Evolutionary conservation across 2,113 vertebrate genomes (phyloP).

Genomic region (Corvus cornix): DNA sequence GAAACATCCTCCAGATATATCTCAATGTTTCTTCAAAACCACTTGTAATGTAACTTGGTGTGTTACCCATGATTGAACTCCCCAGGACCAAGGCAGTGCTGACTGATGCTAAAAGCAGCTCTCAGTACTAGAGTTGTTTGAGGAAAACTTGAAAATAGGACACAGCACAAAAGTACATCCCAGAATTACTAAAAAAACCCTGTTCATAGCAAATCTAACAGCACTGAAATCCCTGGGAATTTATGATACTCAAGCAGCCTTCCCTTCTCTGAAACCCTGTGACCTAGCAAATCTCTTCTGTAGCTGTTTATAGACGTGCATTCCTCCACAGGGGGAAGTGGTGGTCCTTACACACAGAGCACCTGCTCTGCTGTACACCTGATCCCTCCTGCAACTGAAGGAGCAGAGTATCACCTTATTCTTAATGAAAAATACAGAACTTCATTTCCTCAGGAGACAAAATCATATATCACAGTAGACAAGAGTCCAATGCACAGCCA

Average conservation of each 20-base stretch:
- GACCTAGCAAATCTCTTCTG: slow-evolving; percentile 35
- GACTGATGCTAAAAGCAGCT: background rate
- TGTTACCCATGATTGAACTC: background rate
- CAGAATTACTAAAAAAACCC: background rate
- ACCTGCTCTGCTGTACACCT: slow-evolving; percentile 65
- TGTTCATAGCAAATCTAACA: background rate
- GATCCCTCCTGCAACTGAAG: slow-evolving; percentile 44
- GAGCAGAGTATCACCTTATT: slow-evolving; percentile 42
- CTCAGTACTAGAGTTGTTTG: background rate
- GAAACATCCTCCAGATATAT: background rate
- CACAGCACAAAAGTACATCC: background rate
- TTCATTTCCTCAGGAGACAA: slow-evolving; percentile 66
- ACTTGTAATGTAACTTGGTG: background rate
- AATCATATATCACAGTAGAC: slow-evolving; percentile 46
- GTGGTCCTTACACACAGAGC: slow-evolving; percentile 8
- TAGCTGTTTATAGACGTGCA: slow-evolving; percentile 49
- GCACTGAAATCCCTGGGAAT: background rate
- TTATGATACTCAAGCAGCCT: background rate
- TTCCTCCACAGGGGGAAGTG: slow-evolving; percentile 35
- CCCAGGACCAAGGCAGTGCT: background rate
- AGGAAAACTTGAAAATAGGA: slow-evolving; percentile 28
- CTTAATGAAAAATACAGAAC: slow-evolving; percentile 69
- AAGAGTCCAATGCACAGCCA: background rate
- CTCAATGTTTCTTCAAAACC: background rate
- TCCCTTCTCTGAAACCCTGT: background rate